phyloP scores from a whole-genome alignment of 2,888 invertebrate species.

The Macrostomum cliftonense region DNA sequence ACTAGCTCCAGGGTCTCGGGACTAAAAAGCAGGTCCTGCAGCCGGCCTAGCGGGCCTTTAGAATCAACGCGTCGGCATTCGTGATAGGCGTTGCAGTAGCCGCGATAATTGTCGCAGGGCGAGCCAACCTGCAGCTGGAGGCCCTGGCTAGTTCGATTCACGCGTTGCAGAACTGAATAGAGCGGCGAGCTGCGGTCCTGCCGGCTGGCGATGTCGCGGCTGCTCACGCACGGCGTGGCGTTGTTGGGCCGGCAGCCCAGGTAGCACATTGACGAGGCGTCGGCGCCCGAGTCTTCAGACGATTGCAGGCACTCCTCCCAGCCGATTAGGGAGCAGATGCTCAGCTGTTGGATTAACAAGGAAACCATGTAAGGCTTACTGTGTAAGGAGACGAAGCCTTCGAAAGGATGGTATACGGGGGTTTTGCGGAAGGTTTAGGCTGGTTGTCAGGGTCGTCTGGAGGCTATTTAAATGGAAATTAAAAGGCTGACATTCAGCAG shows the following conservation, averaged over 20 bases:
- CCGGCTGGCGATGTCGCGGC: not conserved
- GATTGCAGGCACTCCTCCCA: conserved; percentile 66
- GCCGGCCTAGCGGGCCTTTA: conserved; percentile 81
- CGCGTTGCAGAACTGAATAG: not conserved
- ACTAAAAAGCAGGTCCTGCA: conserved; percentile 83
- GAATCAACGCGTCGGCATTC: conserved; percentile 96
- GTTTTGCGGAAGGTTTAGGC: too few species aligned
- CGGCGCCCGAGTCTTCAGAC: conserved; percentile 2
- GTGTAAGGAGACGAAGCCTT: too few species aligned
- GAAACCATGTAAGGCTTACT: too few species aligned
- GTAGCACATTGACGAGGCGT: conserved; percentile 1
- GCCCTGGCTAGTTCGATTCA: conserved; percentile 19
- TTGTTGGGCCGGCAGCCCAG: not conserved
- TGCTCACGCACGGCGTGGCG: not conserved
- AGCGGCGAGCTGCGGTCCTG: not conserved
- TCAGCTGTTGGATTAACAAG: conserved; percentile 41
- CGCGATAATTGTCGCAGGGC: conserved; percentile 89
- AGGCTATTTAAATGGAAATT: too few species aligned
- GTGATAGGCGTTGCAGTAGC: conserved; percentile 96
- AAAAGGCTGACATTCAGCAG: too few species aligned
- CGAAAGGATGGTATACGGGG: too few species aligned
- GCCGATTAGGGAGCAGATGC: conserved; percentile 81
- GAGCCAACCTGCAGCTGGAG: conserved; percentile 63
- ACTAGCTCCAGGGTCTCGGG: conserved; percentile 66
- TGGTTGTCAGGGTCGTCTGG: too few species aligned